Percentiles rank a stretch among this genome's conserved stretches.
Evolutionary conservation across 2,888 invertebrate genomes (phyloP).

Genomic region (Balanococcus diminutus): DNA sequence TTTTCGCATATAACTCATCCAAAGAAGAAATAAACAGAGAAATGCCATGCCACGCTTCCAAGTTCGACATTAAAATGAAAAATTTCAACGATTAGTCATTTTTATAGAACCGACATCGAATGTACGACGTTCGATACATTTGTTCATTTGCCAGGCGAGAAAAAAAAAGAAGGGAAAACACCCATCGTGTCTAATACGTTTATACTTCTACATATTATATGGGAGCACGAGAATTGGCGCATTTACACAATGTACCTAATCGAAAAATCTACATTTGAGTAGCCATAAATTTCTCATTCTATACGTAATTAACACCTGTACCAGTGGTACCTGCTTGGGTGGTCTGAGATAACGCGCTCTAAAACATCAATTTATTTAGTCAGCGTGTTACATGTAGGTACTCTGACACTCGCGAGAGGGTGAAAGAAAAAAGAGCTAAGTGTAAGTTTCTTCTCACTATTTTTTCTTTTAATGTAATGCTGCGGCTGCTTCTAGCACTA

Average conservation of each 20-base stretch:
- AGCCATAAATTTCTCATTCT: background rate
- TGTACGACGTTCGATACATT: background rate
- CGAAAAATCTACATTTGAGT: background rate
- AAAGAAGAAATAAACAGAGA: background rate
- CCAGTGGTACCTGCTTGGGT: background rate
- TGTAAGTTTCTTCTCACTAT: no score
- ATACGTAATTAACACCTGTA: conserved; percentile 17
- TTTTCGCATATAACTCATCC: background rate
- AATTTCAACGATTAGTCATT: background rate
- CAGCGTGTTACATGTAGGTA: background rate
- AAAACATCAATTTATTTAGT: background rate
- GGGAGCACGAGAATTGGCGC: background rate
- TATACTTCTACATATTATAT: background rate
- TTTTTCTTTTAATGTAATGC: no score
- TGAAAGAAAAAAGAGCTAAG: background rate
- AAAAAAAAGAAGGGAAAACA: background rate
- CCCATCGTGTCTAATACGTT: background rate
- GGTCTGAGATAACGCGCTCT: conserved; percentile 9
- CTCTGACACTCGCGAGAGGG: background rate
- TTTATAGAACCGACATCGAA: background rate
- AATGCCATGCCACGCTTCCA: background rate
- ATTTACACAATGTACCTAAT: conserved; percentile 6
- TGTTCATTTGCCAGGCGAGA: background rate
- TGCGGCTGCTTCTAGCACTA: no score
- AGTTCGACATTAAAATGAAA: background rate